phyloP scores from a whole-genome alignment of 2,888 invertebrate species.

The Heliconius hortense region DNA sequence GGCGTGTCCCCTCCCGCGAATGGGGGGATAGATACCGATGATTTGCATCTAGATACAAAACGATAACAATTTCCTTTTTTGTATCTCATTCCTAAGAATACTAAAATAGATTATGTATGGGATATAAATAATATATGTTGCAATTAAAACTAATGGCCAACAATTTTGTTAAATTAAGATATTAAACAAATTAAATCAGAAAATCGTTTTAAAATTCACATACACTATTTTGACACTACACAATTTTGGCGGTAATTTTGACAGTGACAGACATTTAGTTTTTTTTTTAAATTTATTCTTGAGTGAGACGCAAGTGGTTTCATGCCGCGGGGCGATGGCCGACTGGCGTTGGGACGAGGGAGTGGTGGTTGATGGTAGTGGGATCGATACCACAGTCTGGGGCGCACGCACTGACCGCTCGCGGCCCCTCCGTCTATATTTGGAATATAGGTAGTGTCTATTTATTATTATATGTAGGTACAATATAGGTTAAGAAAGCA shows the following conservation, averaged over 20 bases:
- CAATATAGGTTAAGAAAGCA: constrained; percentile 6
- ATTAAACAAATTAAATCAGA: constrained; percentile 60
- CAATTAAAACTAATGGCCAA: neutral
- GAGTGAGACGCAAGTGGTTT: constrained; percentile 54
- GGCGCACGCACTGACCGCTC: constrained; percentile 79
- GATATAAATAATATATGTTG: constrained; percentile 3
- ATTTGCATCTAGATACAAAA: too few species aligned
- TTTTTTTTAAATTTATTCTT: constrained; percentile 47
- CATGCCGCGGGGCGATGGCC: constrained; percentile 74
- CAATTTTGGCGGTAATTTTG: constrained; percentile 40
- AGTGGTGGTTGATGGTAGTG: constrained; percentile 73
- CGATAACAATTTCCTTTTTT: constrained; percentile 72
- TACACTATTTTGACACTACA: constrained; percentile 15
- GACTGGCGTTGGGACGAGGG: constrained; percentile 71
- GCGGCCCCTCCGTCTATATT: constrained; percentile 63
- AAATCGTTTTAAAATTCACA: constrained; percentile 53
- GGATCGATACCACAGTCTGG: constrained; percentile 76
- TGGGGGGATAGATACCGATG: too few species aligned
- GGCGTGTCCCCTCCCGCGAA: too few species aligned
- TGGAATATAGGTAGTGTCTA: constrained; percentile 52
- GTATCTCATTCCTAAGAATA: constrained; percentile 63
- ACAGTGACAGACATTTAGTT: constrained; percentile 46
- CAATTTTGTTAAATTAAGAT: constrained; percentile 58
- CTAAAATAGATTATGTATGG: constrained; percentile 42
- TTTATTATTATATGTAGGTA: constrained; percentile 14